Percentiles rank a stretch among this genome's conserved stretches.
Evolutionary conservation across 2,113 vertebrate species (phyloP).

Genomic region (Notarius quadriscutis): DNA sequence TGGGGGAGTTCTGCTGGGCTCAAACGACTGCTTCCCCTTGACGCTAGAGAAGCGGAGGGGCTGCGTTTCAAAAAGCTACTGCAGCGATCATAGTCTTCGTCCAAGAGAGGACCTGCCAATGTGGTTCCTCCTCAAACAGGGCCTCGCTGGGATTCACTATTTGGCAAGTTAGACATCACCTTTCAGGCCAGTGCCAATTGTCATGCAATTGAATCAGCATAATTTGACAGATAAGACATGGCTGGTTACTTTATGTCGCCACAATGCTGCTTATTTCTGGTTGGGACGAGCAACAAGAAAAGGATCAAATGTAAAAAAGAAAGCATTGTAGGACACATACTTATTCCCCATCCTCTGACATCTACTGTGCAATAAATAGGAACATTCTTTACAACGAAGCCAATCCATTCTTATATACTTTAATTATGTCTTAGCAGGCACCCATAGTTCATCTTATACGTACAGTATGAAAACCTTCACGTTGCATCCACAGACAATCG

Average conservation of each 20-base stretch:
- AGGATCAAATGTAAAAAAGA: constrained; percentile 28
- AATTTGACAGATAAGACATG: constrained; percentile 43
- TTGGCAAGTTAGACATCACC: constrained; percentile 47
- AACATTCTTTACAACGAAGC: constrained; percentile 40
- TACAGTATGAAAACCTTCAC: constrained; percentile 49
- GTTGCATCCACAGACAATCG: constrained; percentile 49
- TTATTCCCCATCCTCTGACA: constrained; percentile 25
- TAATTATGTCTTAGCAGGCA: constrained; percentile 37
- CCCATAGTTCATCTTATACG: constrained; percentile 38
- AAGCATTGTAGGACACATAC: constrained; percentile 4
- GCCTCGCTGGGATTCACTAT: constrained; percentile 41
- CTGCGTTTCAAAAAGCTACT: constrained; percentile 39
- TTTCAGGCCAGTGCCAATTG: constrained; percentile 42
- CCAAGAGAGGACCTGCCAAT: constrained; percentile 43
- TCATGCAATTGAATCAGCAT: constrained; percentile 50
- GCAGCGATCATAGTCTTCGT: constrained; percentile 40
- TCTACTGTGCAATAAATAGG: constrained; percentile 43
- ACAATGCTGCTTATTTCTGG: constrained; percentile 27
- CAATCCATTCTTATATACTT: constrained; percentile 43
- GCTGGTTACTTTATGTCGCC: constrained; percentile 38
- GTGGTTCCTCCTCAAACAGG: constrained; percentile 43
- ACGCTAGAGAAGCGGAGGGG: constrained; percentile 29
- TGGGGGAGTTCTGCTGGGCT: constrained; percentile 47
- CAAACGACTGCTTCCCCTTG: constrained; percentile 47
- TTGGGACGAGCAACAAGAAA: constrained; percentile 21